Evolutionary conservation across 2,888 invertebrate species (phyloP).

Genomic region (Caenorhabditis becei): DNA sequence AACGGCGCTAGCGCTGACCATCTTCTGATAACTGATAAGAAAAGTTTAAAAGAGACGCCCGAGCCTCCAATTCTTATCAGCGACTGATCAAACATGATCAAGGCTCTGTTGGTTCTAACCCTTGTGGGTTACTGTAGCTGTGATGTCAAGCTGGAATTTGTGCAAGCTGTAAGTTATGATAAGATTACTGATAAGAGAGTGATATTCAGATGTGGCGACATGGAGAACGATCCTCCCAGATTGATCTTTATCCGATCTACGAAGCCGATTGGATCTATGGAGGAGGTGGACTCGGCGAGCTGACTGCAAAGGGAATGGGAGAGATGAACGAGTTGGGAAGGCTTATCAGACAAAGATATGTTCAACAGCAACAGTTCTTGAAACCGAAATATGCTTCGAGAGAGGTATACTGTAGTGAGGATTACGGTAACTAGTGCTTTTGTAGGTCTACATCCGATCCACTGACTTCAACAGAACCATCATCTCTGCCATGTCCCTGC

Average conservation of each 20-base stretch:
- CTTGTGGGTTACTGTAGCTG: background rate
- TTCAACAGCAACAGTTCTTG: conserved; percentile 31
- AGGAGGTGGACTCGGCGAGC: conserved; percentile 59
- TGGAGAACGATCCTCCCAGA: conserved; percentile 39
- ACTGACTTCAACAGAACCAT: conserved; percentile 92
- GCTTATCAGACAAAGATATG: conserved; percentile 36
- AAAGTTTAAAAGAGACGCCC: too few relatives aligned
- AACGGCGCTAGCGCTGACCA: too few relatives aligned
- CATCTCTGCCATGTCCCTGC: conserved; percentile 82
- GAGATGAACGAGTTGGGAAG: conserved; percentile 52
- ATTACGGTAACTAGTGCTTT: background rate
- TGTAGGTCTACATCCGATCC: conserved; percentile 85
- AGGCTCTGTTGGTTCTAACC: conserved; percentile 5
- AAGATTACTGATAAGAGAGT: background rate
- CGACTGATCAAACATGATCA: conserved; percentile 7
- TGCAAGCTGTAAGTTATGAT: conserved; percentile 24
- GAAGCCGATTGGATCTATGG: conserved; percentile 54
- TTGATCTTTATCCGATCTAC: conserved; percentile 47
- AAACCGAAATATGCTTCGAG: conserved; percentile 31
- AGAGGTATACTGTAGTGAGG: conserved; percentile 10
- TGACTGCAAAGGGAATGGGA: conserved; percentile 46
- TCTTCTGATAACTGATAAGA: too few relatives aligned
- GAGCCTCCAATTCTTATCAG: too few relatives aligned
- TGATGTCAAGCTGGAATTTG: conserved; percentile 45
- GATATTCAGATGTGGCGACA: conserved; percentile 56